phyloP scores from a whole-genome alignment of 1,140 invertebrate species.

The Aphis gossypii region DNA sequence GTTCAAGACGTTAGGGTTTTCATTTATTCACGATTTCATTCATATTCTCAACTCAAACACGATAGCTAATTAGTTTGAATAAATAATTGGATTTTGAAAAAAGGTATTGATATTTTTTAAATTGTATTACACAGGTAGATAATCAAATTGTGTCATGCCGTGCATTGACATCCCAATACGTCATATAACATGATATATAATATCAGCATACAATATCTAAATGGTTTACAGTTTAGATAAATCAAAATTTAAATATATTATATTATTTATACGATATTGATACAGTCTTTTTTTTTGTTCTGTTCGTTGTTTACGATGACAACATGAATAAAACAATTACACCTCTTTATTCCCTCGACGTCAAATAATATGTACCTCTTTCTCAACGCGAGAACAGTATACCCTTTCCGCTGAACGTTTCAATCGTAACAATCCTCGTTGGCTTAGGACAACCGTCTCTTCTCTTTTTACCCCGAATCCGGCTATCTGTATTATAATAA shows the following conservation, averaged over 20 bases:
- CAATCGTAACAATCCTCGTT: neutral
- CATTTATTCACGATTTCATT: neutral
- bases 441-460: neutral
- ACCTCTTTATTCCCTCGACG: neutral
- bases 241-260: neutral
- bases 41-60: neutral
- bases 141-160: no score
- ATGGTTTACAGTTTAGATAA: neutral
- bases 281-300: neutral
- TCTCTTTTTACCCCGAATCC: neutral
- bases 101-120: no score
- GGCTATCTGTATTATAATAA: constrained; percentile 18
- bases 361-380: neutral
- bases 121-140: neutral
- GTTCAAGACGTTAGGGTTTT: neutral
- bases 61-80: neutral
- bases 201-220: neutral
- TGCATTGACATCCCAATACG: neutral
- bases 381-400: neutral
- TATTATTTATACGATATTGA: neutral
- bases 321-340: neutral
- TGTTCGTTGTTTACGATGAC: neutral
- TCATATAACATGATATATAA: neutral
- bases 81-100: neutral
- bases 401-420: neutral